A percentile compares a stretch with the other conserved stretches of the same genome.
Conservation (phyloP, 2,113 vertebrate species). For the Anseranas semipalmata region DNA sequence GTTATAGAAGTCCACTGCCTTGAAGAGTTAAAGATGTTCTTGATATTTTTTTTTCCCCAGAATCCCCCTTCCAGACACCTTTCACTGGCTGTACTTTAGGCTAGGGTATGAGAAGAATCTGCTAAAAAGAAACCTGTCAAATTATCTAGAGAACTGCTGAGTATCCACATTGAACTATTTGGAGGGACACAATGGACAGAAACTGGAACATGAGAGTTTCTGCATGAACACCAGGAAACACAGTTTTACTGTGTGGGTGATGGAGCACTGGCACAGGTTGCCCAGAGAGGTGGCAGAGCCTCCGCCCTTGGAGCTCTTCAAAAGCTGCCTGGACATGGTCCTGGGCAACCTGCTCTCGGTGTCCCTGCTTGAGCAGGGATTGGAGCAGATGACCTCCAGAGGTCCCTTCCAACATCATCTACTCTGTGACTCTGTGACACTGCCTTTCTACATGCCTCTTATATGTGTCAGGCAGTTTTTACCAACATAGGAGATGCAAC, state of each 20-base stretch:
- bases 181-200: not conserved
- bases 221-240: not conserved
- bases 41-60: not conserved
- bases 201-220: not conserved
- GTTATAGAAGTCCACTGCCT: not conserved
- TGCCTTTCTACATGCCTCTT: not conserved
- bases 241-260: not conserved
- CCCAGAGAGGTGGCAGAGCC: not conserved
- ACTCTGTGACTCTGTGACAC: not conserved
- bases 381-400: not conserved
- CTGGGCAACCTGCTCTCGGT: not conserved
- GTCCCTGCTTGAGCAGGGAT: accelerated
- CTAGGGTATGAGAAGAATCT: not conserved
- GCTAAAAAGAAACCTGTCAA: not conserved
- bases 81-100: not conserved
- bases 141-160: not conserved
- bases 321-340: not conserved
- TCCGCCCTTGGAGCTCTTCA: not conserved
- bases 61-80: not conserved
- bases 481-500: not conserved
- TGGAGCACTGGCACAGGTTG: not conserved
- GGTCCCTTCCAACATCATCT: not conserved
- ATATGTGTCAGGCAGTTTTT: not conserved
- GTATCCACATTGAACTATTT: not conserved
- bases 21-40: not conserved